Conservation (phyloP, 2,113 vertebrate genomes). For the Brachyhypopomus occidentalis region DNA sequence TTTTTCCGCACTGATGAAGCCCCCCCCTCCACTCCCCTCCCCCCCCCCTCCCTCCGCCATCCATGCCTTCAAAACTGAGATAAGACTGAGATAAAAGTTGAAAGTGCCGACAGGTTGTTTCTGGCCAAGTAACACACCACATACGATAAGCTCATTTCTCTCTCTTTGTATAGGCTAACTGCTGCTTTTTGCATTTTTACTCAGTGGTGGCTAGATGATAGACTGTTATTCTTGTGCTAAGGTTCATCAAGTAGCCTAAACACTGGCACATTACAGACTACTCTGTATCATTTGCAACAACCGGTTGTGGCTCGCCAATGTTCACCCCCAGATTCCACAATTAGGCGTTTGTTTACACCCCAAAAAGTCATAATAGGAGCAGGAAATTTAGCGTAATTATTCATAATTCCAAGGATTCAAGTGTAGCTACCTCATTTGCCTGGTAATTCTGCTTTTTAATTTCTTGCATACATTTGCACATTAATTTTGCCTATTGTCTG, state of each 20-base stretch:
- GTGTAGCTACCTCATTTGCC: slow-evolving; percentile 85
- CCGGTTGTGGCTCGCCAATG: slow-evolving; percentile 70
- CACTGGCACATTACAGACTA: slow-evolving; percentile 13
- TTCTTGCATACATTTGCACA: slow-evolving; percentile 99
- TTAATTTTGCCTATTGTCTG: slow-evolving; percentile 97
- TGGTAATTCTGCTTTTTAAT: slow-evolving; percentile 79
- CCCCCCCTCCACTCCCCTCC: too few species aligned
- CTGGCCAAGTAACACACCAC: neutral
- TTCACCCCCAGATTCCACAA: slow-evolving; percentile 91
- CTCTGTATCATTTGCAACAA: slow-evolving; percentile 12
- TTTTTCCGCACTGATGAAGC: too few species aligned
- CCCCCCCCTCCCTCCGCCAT: too few species aligned
- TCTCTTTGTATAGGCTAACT: neutral
- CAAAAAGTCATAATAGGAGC: slow-evolving; percentile 90
- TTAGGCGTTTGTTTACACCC: slow-evolving; percentile 97
- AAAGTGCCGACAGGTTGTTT: neutral
- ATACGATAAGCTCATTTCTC: neutral
- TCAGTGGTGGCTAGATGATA: neutral
- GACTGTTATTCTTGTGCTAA: neutral
- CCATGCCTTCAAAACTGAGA: too few species aligned
- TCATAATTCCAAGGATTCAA: slow-evolving; percentile 99
- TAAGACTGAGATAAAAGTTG: slow-evolving; percentile 66
- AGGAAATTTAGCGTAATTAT: slow-evolving; percentile 95
- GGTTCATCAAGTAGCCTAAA: neutral
- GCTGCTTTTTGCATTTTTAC: neutral